phyloP scores from a whole-genome alignment of 2,797 vertebrate species.

The Sardinella longiceps region DNA sequence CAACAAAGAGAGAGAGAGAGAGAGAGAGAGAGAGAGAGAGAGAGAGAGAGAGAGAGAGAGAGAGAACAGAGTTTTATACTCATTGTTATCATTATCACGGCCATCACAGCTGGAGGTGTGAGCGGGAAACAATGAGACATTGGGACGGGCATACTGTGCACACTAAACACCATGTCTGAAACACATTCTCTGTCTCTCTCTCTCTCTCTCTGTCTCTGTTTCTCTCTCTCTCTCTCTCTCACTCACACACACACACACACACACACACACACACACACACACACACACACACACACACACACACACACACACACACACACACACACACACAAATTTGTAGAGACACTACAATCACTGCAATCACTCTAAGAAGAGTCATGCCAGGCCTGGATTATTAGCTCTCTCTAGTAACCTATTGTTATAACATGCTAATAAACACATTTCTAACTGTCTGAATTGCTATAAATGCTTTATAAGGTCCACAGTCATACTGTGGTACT shows the following conservation, averaged over 20 bases:
- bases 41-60: neutral
- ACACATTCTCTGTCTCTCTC: too few relatives aligned
- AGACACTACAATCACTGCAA: too few relatives aligned
- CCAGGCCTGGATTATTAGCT: neutral
- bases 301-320: neutral
- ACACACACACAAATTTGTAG: neutral
- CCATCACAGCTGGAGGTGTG: slow-evolving; percentile 5
- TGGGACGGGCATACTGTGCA: neutral
- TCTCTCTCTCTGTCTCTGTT: too few relatives aligned
- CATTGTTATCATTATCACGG: neutral
- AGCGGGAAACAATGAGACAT: slow-evolving; percentile 8
- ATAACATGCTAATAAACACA: neutral
- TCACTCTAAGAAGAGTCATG: neutral
- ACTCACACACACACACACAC: neutral
- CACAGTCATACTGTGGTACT: neutral
- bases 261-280: neutral
- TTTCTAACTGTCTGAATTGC: neutral
- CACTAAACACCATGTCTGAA: neutral
- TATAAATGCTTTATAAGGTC: neutral
- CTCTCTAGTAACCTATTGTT: neutral
- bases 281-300: neutral
- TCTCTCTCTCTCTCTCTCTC: too few relatives aligned
- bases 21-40: neutral
- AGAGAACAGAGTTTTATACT: neutral
- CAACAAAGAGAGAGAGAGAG: neutral